Percentiles rank a stretch among this genome's conserved stretches.
Conservation (phyloP, 2,797 vertebrate species). For the Phoeniculus purpureus region DNA sequence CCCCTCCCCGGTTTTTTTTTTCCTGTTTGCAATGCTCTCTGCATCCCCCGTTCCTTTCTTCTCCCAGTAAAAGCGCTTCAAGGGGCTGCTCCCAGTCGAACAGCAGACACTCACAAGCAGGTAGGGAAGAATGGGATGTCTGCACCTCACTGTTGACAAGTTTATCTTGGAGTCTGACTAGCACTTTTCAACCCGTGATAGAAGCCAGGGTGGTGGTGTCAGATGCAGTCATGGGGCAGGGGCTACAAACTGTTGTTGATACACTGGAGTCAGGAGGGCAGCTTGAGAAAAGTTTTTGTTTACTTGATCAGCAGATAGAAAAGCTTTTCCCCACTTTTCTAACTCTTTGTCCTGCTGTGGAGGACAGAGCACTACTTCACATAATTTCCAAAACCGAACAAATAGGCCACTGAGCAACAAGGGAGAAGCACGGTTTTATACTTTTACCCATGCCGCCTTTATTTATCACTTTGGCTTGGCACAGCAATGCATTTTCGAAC, state of each 20-base stretch:
- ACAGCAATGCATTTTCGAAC: not conserved
- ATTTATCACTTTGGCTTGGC: not conserved
- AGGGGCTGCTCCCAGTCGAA: conserved; percentile 55
- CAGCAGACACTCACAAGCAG: conserved; percentile 63
- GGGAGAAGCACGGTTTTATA: not conserved
- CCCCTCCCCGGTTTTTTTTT: not conserved
- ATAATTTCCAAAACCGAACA: not conserved
- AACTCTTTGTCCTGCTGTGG: not conserved
- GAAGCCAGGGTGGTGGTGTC: not conserved
- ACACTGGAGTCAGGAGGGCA: conserved; percentile 33
- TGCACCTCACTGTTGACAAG: conserved; percentile 26
- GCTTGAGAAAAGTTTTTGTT: conserved; percentile 8
- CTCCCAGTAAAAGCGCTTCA: conserved; percentile 49
- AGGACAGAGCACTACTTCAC: not conserved
- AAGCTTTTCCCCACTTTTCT: not conserved
- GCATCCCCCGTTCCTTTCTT: not conserved
- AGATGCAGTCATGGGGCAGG: conserved; percentile 1
- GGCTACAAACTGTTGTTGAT: conserved; percentile 4
- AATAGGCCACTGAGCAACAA: not conserved
- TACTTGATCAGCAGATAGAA: conserved; percentile 1
- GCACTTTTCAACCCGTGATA: conserved; percentile 2
- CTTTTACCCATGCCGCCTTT: not conserved
- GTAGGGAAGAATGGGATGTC: conserved; percentile 54
- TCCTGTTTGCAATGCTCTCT: conserved; percentile 29
- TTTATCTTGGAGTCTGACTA: conserved; percentile 64